phyloP scores from a whole-genome alignment of 2,888 invertebrate species.

The Cylindroiulus punctatus region DNA sequence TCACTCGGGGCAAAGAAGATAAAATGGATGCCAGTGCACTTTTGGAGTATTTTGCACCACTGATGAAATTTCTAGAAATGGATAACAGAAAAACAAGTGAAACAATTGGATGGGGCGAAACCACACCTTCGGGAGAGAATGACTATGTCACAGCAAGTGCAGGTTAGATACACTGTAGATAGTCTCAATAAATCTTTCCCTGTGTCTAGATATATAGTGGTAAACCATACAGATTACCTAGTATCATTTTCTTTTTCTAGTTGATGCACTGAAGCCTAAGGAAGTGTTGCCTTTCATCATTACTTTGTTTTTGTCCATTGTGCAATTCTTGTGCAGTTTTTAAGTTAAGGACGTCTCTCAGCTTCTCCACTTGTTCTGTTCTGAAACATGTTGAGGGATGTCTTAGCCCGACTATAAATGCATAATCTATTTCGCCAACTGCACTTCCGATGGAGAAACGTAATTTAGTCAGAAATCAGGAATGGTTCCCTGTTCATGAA shows the following conservation, averaged over 20 bases:
- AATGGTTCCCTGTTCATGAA: not conserved
- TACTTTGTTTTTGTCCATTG: not conserved
- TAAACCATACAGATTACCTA: not conserved
- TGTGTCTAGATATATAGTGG: not conserved
- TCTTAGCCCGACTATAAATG: not conserved
- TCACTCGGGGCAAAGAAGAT: conserved; percentile 54
- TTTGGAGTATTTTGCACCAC: conserved; percentile 52
- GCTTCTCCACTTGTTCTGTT: not conserved
- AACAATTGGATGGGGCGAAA: conserved; percentile 50
- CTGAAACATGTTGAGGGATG: not conserved
- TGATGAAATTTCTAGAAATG: conserved; percentile 46
- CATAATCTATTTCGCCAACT: no score
- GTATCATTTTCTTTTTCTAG: not conserved
- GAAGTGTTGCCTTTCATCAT: not conserved
- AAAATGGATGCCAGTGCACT: conserved; percentile 52
- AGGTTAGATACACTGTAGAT: no score
- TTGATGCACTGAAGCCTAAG: not conserved
- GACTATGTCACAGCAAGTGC: not conserved
- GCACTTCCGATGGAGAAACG: not conserved
- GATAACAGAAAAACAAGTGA: conserved; percentile 49
- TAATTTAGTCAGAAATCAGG: not conserved
- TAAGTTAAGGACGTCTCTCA: no score
- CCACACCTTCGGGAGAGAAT: not conserved
- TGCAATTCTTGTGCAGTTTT: not conserved
- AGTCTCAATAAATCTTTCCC: not conserved